Evolutionary conservation across 1,140 invertebrate species (phyloP), one percentile per base, ranked within the genome.

Genomic region (Philotrypesis tridentata): DNA sequence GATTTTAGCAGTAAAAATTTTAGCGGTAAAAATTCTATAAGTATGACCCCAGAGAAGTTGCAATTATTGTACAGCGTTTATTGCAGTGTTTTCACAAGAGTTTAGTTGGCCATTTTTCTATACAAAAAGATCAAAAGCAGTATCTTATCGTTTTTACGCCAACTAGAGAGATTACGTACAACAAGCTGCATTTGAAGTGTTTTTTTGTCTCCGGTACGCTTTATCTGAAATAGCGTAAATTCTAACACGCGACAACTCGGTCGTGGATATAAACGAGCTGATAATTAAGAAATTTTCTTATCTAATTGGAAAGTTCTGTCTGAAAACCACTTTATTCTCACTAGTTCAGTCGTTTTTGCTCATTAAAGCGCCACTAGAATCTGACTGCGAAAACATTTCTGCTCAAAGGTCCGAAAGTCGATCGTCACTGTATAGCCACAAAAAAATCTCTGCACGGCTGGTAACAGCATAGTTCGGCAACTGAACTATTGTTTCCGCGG

Each of bases 201-300:
- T 61, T 61, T 43, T 61, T 61, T 61, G 6, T 17, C 25, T 63
- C 61, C 6, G 8, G 4, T 17, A 2, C 21, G 8, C 25, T 63
- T 63, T 27, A 63, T 63, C n/a, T 11, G n/a, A 5, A 23, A 11
- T 8, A 25, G 8, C 23, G 61, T 21, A 67, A 23, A 65, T 29
- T 55, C 21, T 6, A 55, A n/a, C 6, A 4, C 60, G 29, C 74
- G 23, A 48, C 43, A 48, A 48, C 43, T 48, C 11, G 12, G 12
- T 48, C 33, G 29, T n/a, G n/a, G 14, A 63, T 63, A 63, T 63
- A 23, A 12, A 23, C 17, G 2, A 37, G 55, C 33, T 12, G 25
- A 77, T 67, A 67, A 67, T 77, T 77, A 67, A 67, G 33, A 77
- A 67, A 21, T 37, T 29, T 77, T 33, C 33, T 25, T 67, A 55